phyloP scores from a whole-genome alignment of 2,797 vertebrate species.

The Xenentodon cancila region DNA sequence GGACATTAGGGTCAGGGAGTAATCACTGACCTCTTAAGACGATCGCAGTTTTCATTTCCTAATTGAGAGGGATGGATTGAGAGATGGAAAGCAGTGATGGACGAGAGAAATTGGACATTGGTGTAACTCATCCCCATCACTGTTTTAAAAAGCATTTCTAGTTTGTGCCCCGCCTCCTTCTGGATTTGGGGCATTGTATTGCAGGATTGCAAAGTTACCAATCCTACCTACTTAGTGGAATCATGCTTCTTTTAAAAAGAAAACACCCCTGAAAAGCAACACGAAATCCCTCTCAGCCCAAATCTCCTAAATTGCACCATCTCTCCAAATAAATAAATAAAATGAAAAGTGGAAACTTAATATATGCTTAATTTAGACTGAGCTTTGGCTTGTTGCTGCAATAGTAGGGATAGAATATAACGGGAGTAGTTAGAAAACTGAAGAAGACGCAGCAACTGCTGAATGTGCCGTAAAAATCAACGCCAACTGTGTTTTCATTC shows the following conservation, averaged over 20 bases:
- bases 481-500: neutral
- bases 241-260: constrained; percentile 56
- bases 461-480: constrained; percentile 7
- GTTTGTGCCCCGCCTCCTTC: neutral
- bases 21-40: constrained; percentile 71
- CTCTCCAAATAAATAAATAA: constrained; percentile 1
- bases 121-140: constrained; percentile 35
- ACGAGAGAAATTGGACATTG: constrained; percentile 31
- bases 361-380: no score
- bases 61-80: constrained; percentile 69
- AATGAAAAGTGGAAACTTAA: neutral
- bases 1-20: constrained; percentile 52
- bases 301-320: constrained; percentile 50
- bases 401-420: no score
- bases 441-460: neutral
- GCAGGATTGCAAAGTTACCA: constrained; percentile 47
- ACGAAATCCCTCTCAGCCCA: constrained; percentile 48
- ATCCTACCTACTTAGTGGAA: constrained; percentile 44
- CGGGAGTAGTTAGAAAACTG: no score
- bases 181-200: constrained; percentile 60
- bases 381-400: no score
- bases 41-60: constrained; percentile 75
- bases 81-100: constrained; percentile 28
- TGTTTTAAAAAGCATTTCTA: constrained; percentile 60
- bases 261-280: constrained; percentile 45